Evolutionary conservation across 2,113 vertebrate species (phyloP).

Genomic region (Oncorhynchus keta): DNA sequence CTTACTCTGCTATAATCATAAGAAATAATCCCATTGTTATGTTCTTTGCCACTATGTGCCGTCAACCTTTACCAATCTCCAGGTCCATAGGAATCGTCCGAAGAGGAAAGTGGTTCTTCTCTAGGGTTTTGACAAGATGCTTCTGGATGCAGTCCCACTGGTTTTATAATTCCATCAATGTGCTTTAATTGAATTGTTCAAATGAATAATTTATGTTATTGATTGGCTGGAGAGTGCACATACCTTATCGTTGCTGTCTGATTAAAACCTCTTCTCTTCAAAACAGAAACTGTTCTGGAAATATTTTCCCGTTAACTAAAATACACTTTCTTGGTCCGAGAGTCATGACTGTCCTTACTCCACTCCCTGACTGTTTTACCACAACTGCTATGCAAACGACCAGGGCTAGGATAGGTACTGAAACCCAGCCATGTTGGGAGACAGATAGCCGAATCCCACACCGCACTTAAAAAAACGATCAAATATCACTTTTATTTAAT

Average conservation of each 20-base stretch:
- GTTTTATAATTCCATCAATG: too few species aligned
- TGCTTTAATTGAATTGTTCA: too few species aligned
- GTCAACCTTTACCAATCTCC: background rate
- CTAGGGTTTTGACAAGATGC: background rate
- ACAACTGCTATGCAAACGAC: constrained; percentile 21
- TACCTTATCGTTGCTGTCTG: too few species aligned
- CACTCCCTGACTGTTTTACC: constrained; percentile 21
- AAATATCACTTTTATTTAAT: background rate
- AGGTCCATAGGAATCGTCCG: background rate
- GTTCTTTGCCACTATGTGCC: background rate
- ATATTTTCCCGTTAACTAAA: too few species aligned
- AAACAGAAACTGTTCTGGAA: too few species aligned
- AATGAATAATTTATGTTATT: too few species aligned
- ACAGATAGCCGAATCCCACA: background rate
- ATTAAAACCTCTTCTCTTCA: too few species aligned
- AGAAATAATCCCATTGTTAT: constrained; percentile 2
- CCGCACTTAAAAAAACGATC: background rate
- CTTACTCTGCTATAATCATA: constrained; percentile 45
- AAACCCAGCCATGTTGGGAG: background rate
- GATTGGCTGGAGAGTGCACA: too few species aligned
- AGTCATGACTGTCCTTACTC: background rate
- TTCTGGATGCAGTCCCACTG: background rate
- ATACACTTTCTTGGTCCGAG: too few species aligned
- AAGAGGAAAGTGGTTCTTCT: background rate
- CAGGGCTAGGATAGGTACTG: background rate